Evolutionary conservation across 2,888 invertebrate genomes (phyloP).

Genomic region (Epinotia ramella): DNA sequence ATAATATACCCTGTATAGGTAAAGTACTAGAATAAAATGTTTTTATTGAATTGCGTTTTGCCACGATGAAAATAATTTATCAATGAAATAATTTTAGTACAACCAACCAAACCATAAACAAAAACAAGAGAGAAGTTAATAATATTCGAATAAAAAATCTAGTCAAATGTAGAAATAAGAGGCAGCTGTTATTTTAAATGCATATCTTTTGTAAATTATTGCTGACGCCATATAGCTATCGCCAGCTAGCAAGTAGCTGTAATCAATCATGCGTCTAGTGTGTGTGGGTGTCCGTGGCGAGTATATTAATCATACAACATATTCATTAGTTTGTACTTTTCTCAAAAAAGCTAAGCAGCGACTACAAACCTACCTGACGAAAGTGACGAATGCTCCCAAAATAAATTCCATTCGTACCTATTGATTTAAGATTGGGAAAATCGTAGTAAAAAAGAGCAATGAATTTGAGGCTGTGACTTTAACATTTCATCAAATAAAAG

Average conservation of each 20-base stretch:
- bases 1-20: too few relatives aligned
- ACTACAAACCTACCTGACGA: neutral
- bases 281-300: conserved; percentile 22
- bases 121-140: conserved; percentile 28
- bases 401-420: neutral
- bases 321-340: neutral
- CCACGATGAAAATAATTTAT: neutral
- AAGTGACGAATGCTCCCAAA: neutral
- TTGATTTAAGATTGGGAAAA: neutral
- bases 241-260: conserved; percentile 27
- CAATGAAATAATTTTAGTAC: neutral
- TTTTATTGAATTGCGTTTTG: neutral
- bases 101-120: conserved; percentile 7
- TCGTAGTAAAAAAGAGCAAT: conserved; percentile 14
- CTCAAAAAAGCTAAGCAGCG: neutral
- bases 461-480: conserved; percentile 27
- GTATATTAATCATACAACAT: neutral
- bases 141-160: conserved; percentile 7
- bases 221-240: conserved; percentile 24
- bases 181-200: conserved; percentile 35
- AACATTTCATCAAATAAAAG: neutral
- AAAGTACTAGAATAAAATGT: too few relatives aligned
- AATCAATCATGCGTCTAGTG: neutral
- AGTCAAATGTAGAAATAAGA: conserved; percentile 34
- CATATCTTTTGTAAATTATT: conserved; percentile 36